Percentiles rank a stretch among this genome's conserved stretches.
phyloP scores from a whole-genome alignment of 2,888 invertebrate species.

The Tethea ocularis region DNA sequence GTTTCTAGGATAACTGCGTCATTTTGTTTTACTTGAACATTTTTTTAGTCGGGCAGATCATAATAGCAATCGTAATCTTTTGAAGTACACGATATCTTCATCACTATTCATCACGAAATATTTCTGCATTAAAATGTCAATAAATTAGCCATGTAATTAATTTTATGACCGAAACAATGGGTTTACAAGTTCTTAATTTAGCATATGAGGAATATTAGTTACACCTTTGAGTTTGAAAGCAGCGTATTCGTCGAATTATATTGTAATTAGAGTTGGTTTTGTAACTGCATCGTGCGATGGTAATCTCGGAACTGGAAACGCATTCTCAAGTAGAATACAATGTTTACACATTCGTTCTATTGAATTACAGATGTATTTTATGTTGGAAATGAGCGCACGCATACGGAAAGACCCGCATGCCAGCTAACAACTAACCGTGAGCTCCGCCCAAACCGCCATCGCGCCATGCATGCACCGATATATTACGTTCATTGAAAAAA shows the following conservation, averaged over 20 bases:
- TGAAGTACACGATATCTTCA: conserved; percentile 5
- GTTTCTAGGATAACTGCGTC: not conserved
- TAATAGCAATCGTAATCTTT: not conserved
- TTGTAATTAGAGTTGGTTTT: conserved; percentile 30
- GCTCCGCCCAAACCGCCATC: conserved; percentile 44
- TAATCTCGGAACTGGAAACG: conserved; percentile 14
- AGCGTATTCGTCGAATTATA: conserved; percentile 25
- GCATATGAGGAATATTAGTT: conserved; percentile 38
- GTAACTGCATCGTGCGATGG: conserved; percentile 20
- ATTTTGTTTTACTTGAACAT: not conserved
- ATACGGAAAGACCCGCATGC: conserved; percentile 60
- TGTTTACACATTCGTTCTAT: conserved; percentile 21
- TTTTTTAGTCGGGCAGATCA: too few species aligned
- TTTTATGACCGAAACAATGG: not conserved
- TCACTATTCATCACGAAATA: conserved; percentile 14
- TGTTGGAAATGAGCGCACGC: conserved; percentile 54
- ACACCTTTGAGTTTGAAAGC: conserved; percentile 33
- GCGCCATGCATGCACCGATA: conserved; percentile 22
- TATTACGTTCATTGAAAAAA: conserved; percentile 29
- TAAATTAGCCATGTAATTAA: not conserved
- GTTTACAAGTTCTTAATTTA: conserved; percentile 15
- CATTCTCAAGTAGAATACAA: not conserved
- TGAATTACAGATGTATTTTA: conserved; percentile 41
- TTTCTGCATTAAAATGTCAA: conserved; percentile 17
- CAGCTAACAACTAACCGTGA: conserved; percentile 51